phyloP scores from a whole-genome alignment of 2,888 invertebrate genomes.

The Acanthosepion lycidas region DNA sequence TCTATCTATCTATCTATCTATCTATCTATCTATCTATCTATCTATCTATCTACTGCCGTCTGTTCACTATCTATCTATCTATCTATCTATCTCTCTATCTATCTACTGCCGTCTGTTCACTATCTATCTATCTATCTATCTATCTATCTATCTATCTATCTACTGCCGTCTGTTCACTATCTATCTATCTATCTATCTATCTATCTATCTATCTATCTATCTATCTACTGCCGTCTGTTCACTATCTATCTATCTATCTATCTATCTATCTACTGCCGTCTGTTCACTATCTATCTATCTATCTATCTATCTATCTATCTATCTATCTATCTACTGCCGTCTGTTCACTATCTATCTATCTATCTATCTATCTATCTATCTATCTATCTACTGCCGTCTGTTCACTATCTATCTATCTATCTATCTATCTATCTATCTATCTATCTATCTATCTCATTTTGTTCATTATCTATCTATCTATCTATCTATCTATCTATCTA shows the following conservation, averaged over 20 bases:
- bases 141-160: background rate
- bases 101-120: background rate
- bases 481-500: too few species aligned
- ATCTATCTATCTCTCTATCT: background rate
- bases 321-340: too few species aligned
- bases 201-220: background rate
- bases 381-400: background rate
- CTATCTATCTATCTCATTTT: background rate
- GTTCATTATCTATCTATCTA: too few species aligned
- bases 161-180: background rate
- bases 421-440: background rate
- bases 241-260: too few species aligned
- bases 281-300: too few species aligned
- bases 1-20: too few species aligned
- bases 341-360: background rate
- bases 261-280: too few species aligned
- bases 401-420: background rate
- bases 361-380: background rate
- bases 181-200: background rate
- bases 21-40: background rate
- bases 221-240: too few species aligned
- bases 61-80: background rate
- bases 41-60: background rate
- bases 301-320: too few species aligned
- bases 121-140: background rate